phyloP scores from a whole-genome alignment of 2,797 vertebrate genomes.

The Sebastes vulpes region DNA sequence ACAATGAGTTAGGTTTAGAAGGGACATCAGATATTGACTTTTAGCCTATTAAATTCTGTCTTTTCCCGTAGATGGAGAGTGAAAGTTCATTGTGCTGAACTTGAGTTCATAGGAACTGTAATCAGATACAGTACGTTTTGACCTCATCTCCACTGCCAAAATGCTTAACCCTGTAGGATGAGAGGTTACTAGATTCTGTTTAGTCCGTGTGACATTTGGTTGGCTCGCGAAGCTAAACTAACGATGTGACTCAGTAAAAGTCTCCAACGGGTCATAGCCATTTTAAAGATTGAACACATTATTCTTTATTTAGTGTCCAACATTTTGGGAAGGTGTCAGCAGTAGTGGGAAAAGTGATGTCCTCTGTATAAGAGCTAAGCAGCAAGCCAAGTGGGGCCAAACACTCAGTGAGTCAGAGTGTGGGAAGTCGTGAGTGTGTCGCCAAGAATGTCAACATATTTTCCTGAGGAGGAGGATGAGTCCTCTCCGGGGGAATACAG shows the following conservation, averaged over 20 bases:
- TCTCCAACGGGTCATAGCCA: neutral
- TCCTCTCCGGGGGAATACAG: constrained; percentile 22
- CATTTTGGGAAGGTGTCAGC: neutral
- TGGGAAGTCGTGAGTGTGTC: constrained; percentile 74
- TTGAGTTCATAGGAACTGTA: constrained; percentile 5
- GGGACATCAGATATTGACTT: neutral
- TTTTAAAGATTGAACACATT: neutral
- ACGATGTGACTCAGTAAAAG: neutral
- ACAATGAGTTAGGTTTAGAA: neutral
- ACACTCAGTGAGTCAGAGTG: constrained; percentile 59
- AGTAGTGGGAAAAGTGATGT: constrained; percentile 21
- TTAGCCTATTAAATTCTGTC: neutral
- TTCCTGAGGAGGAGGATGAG: constrained; percentile 65
- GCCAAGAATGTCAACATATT: constrained; percentile 78
- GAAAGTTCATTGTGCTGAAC: neutral
- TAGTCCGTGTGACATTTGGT: neutral
- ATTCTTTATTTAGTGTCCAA: neutral
- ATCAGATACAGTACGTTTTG: neutral
- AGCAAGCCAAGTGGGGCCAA: constrained; percentile 57
- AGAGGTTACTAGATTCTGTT: neutral
- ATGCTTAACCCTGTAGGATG: neutral
- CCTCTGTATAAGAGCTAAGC: constrained; percentile 5
- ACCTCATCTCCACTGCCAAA: neutral
- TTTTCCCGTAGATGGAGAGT: neutral
- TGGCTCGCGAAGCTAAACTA: neutral